These are phyloP conservation scores for Gyrodactylus salaris DNA, from an alignment of 1,140 invertebrate genomes.

Conservation along the genomic window DNA sequence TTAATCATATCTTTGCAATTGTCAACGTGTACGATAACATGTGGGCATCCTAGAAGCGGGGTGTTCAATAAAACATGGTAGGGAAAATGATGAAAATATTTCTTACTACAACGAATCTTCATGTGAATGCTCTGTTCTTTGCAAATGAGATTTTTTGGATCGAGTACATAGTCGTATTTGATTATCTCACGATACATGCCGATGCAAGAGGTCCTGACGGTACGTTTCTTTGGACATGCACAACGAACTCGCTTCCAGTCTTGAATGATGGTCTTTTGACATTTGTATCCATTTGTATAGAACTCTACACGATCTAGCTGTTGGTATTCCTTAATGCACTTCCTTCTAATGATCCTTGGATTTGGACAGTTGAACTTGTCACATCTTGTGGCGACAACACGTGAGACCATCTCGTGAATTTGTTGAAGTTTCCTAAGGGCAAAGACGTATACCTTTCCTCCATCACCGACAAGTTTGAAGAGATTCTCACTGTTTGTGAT, in stretches of 20 bases:
- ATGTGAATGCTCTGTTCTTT: background rate
- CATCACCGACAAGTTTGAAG: background rate
- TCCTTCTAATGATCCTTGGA: background rate
- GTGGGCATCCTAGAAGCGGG: background rate
- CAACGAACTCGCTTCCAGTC: background rate
- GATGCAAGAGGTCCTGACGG: background rate
- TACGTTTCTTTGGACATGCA: background rate
- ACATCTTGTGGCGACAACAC: background rate
- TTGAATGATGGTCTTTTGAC: background rate
- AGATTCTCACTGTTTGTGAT: background rate
- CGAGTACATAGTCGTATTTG: background rate
- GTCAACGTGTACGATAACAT: background rate
- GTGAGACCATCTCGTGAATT: constrained; percentile 2
- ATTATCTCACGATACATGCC: background rate
- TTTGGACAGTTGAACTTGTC: background rate
- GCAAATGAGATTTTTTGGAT: background rate
- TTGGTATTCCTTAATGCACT: background rate
- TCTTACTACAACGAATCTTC: background rate
- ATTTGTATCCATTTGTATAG: background rate
- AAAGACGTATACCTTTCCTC: background rate
- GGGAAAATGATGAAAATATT: background rate
- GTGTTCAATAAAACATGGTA: background rate
- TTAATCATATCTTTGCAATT: background rate
- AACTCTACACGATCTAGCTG: background rate
- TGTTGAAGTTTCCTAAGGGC: background rate